Conservation (phyloP, 2,888 invertebrate genomes). For the Hyalella azteca region DNA sequence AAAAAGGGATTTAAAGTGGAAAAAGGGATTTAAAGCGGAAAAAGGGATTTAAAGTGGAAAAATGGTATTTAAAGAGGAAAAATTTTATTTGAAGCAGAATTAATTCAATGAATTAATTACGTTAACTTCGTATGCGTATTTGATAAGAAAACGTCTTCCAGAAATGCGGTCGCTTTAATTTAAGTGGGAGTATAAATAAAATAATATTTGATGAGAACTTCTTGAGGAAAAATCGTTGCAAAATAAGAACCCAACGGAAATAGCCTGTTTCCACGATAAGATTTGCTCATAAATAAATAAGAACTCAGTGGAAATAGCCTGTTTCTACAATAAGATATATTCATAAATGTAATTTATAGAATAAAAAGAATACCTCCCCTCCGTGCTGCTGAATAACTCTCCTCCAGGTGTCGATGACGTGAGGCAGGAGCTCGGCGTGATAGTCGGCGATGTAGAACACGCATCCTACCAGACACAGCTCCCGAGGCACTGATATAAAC, state of each 20-base stretch:
- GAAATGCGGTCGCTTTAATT: too few species aligned
- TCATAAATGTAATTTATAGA: too few species aligned
- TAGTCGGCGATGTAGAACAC: constrained; percentile 71
- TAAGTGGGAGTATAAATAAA: too few species aligned
- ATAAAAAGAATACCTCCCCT: constrained; percentile 84
- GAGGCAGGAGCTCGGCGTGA: constrained; percentile 44
- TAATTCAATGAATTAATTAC: too few species aligned
- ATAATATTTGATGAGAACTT: too few species aligned
- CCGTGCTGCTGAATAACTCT: constrained; percentile 80
- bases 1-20: too few species aligned
- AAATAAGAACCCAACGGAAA: background rate
- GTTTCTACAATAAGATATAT: background rate
- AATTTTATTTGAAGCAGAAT: too few species aligned
- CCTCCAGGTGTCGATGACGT: constrained; percentile 66
- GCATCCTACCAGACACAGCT: constrained; percentile 89
- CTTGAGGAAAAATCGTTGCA: constrained; percentile 58
- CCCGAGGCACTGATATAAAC: constrained; percentile 71
- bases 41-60: too few species aligned
- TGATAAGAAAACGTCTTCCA: too few species aligned
- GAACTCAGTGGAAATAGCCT: background rate
- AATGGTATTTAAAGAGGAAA: too few species aligned
- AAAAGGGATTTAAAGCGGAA: too few species aligned
- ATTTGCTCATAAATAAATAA: background rate
- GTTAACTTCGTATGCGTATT: too few species aligned
- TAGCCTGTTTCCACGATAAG: background rate